Evolutionary conservation across 1,140 invertebrate genomes (phyloP), one percentile per base, ranked within the genome.

Genomic region (Latrodectus geometricus): DNA sequence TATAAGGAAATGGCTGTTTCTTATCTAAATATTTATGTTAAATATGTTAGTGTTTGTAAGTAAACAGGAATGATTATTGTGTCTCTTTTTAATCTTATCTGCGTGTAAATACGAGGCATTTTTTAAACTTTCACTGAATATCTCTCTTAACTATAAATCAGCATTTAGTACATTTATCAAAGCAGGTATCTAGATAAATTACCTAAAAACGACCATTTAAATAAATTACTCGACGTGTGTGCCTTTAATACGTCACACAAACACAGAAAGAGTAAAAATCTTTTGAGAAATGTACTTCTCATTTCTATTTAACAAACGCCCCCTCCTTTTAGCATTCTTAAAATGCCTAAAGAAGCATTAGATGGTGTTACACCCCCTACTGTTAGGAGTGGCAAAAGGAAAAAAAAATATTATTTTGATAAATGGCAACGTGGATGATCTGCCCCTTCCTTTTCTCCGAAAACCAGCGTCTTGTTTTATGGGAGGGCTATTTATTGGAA

Each of bases 401-500:
- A 82, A 74, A 49, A 82, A 81, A 72, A 72, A 82, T 79, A 66
- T 54, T 79, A 61, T 56, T 68, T 82, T 82, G 80, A 82, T 82
- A 82, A 82, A 82, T 82, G 80, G 15, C 48, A 20, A 21, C 14
- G 12, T 15, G 23, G 70, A n/a, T 61, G 54, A 61, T 61, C 54
- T 14, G 54, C 54, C 8, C 17, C 17, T 61, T 17, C 17, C 17
- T 56, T 65, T 54, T 61, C 23, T 74, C 21, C 35, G 35, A 52
- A 61, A 50, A 20, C 66, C 70, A 73, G 61, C 69, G 78, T 74
- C 80, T 73, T 82, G 80, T 82, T 82, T 82, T 82, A 82, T 82
- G 80, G 80, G 52, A 49, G 80, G 52, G 69, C 69, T 82, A 82
- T 82, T 82, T 82, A 82, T 82, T 82, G 80, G 80, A 82, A 82